Evolutionary conservation across 1,140 invertebrate species (phyloP).

Genomic region (Tetraneura akinire): DNA sequence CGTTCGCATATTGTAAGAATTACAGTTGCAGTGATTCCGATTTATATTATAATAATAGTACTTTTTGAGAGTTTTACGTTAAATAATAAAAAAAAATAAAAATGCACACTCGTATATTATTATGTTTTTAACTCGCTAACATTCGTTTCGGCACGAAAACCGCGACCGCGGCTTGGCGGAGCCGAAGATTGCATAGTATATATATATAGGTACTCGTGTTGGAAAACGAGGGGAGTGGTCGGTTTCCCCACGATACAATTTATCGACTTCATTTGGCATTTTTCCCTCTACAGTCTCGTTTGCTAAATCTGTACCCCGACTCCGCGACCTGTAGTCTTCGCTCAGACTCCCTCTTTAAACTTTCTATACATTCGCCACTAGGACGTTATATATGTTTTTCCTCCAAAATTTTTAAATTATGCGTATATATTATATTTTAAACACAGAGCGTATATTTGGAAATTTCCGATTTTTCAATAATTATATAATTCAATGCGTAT

Average conservation of each 20-base stretch:
- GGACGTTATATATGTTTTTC: not conserved
- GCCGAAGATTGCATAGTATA: too few species aligned
- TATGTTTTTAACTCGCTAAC: not conserved
- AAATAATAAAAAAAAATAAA: not conserved
- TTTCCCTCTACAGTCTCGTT: constrained; percentile 10
- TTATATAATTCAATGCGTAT: too few species aligned
- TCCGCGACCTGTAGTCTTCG: too few species aligned
- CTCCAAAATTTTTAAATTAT: not conserved
- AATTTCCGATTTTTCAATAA: too few species aligned
- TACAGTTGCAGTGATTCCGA: not conserved
- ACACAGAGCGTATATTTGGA: too few species aligned
- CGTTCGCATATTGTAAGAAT: not conserved
- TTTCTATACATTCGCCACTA: constrained; percentile 17
- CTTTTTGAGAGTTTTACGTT: not conserved
- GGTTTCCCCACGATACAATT: not conserved
- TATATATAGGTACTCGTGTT: not conserved
- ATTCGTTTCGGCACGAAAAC: constrained; percentile 20
- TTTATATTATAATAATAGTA: not conserved
- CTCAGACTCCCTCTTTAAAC: not conserved
- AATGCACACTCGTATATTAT: too few species aligned
- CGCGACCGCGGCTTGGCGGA: not conserved
- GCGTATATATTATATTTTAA: too few species aligned
- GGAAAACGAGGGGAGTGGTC: not conserved
- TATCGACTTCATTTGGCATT: constrained; percentile 37
- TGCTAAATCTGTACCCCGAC: not conserved